A percentile compares a stretch with the other conserved stretches of the same genome.
Conservation (phyloP, 2,888 invertebrate species). For the Neoascia interrupta region DNA sequence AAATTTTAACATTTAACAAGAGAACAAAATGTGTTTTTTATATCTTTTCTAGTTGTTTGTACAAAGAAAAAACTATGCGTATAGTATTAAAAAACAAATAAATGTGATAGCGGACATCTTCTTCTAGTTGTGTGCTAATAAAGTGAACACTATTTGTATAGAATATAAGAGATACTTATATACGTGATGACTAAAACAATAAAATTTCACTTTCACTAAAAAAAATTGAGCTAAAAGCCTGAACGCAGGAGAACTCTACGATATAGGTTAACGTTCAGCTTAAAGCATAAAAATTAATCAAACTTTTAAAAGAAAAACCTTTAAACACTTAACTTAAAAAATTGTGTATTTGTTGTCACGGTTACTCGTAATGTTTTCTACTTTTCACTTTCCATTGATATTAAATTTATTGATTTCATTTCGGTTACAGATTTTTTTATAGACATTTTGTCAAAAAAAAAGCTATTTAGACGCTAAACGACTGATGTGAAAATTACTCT, state of each 20-base stretch:
- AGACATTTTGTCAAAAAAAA: background rate
- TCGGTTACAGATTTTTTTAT: conserved; percentile 38
- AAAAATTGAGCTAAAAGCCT: conserved; percentile 14
- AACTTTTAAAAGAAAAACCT: too few relatives aligned
- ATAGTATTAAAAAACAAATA: conserved; percentile 12
- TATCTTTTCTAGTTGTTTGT: conserved; percentile 49
- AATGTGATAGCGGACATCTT: conserved; percentile 55
- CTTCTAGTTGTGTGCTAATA: conserved; percentile 6
- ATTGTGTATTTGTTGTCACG: too few relatives aligned
- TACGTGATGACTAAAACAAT: conserved; percentile 46
- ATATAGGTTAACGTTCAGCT: background rate
- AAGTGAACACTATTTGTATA: background rate
- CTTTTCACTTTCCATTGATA: background rate
- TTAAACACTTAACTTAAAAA: too few relatives aligned
- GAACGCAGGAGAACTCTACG: conserved; percentile 3
- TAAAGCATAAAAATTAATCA: too few relatives aligned
- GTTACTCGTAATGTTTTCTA: too few relatives aligned
- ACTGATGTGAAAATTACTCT: conserved; percentile 56
- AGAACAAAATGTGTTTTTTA: conserved; percentile 35
- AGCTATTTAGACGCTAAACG: conserved; percentile 18
- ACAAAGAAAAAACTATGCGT: conserved; percentile 36
- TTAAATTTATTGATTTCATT: conserved; percentile 58
- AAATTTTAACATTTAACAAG: conserved; percentile 27
- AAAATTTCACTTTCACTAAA: conserved; percentile 51
- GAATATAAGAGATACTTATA: conserved; percentile 24